Conservation (phyloP, 2,888 invertebrate genomes). For the Xanthia togata region DNA sequence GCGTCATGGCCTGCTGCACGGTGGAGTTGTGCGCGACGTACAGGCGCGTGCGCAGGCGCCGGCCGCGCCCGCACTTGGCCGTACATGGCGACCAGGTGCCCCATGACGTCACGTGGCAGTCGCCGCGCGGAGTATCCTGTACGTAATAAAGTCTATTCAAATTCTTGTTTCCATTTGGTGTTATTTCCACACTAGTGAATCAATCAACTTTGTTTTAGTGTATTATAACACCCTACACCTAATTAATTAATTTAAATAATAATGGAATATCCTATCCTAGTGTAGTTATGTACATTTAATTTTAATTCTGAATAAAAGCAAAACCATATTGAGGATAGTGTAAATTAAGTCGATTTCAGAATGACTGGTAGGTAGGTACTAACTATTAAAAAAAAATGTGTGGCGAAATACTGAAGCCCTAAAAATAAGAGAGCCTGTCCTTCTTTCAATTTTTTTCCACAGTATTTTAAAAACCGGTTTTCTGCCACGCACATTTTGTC, state of each 20-base stretch:
- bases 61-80: slow-evolving; percentile 94
- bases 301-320: too few relatives aligned
- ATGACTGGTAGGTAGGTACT: neutral
- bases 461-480: too few relatives aligned
- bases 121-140: slow-evolving; percentile 75
- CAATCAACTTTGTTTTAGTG: neutral
- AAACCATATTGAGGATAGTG: neutral
- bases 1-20: slow-evolving; percentile 76
- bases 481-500: too few relatives aligned
- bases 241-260: too few relatives aligned
- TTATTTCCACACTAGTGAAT: neutral
- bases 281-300: too few relatives aligned
- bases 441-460: too few relatives aligned
- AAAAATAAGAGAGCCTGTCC: too few relatives aligned
- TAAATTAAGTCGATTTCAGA: neutral
- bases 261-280: too few relatives aligned
- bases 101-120: slow-evolving; percentile 93
- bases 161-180: neutral
- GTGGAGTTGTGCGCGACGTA: slow-evolving; percentile 74
- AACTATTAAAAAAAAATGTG: too few relatives aligned
- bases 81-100: slow-evolving; percentile 95
- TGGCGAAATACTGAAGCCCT: too few relatives aligned
- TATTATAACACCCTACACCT: too few relatives aligned
- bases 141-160: neutral
- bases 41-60: slow-evolving; percentile 89